Conservation (phyloP, 2,888 invertebrate genomes). For the Pediacus dermestoides region DNA sequence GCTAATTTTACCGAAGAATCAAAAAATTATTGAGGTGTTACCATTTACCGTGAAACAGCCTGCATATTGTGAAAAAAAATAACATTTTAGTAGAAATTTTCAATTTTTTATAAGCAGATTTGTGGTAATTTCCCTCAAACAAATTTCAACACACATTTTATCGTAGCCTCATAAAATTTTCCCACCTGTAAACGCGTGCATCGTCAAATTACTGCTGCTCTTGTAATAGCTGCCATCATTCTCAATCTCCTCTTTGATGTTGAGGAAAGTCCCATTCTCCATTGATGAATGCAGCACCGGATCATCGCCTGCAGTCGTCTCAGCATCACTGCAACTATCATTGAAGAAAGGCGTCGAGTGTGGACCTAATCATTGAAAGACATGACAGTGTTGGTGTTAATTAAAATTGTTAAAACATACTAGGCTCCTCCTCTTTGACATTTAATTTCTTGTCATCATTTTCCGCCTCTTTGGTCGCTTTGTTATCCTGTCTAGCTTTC, state of each 20-base stretch:
- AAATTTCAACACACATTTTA: too few relatives aligned
- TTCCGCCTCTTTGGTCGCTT: slow-evolving; percentile 52
- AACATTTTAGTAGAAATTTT: too few relatives aligned
- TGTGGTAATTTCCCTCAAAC: too few relatives aligned
- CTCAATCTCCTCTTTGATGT: slow-evolving; percentile 50
- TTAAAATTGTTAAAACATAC: slow-evolving; percentile 45
- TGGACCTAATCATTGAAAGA: slow-evolving; percentile 44
- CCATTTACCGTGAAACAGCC: too few relatives aligned
- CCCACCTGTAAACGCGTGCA: slow-evolving; percentile 38
- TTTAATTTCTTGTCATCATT: slow-evolving; percentile 53
- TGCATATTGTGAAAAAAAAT: too few relatives aligned
- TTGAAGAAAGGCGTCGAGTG: slow-evolving; percentile 50
- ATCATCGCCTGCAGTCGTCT: slow-evolving; percentile 43
- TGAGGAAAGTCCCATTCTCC: slow-evolving; percentile 42
- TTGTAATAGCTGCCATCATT: slow-evolving; percentile 41
- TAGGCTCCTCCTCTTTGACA: slow-evolving; percentile 58
- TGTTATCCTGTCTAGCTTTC: slow-evolving; percentile 58
- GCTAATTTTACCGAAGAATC: too few relatives aligned
- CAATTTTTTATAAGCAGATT: too few relatives aligned
- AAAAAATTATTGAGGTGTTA: too few relatives aligned
- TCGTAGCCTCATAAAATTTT: too few relatives aligned
- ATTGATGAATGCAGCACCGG: slow-evolving; percentile 32
- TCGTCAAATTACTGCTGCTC: slow-evolving; percentile 31
- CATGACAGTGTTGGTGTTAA: slow-evolving; percentile 16
- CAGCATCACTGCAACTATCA: slow-evolving; percentile 53